A percentile compares a stretch with the other conserved stretches of the same genome.
Conservation (phyloP, 2,888 invertebrate species). For the Acleris holmiana region DNA sequence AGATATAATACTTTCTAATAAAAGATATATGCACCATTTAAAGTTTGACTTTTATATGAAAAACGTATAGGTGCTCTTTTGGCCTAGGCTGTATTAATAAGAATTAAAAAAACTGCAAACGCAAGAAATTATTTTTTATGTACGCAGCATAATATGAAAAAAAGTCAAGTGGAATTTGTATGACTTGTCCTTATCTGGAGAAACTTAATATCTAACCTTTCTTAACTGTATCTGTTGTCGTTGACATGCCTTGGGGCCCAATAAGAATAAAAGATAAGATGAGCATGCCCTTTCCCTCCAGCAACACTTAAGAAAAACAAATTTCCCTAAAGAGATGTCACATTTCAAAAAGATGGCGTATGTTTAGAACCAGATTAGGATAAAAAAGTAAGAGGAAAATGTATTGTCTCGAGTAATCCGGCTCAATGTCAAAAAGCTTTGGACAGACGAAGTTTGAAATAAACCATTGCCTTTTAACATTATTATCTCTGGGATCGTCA, state of each 20-base stretch:
- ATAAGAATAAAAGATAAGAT: slow-evolving; percentile 9
- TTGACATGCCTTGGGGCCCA: background rate
- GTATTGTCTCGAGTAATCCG: background rate
- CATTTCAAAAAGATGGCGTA: background rate
- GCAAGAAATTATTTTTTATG: too few relatives aligned
- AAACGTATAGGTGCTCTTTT: too few relatives aligned
- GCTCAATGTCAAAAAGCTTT: slow-evolving; percentile 8
- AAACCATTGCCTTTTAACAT: slow-evolving; percentile 3
- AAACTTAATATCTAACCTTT: background rate
- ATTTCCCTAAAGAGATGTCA: background rate
- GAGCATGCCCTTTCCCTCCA: background rate
- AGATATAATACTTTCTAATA: too few relatives aligned
- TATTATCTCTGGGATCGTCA: background rate
- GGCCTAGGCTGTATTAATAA: too few relatives aligned
- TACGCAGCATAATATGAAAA: too few relatives aligned
- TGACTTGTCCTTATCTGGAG: background rate
- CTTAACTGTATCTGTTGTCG: background rate
- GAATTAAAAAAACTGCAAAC: too few relatives aligned
- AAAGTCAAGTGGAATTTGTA: background rate
- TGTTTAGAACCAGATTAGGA: slow-evolving; percentile 4
- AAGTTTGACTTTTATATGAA: too few relatives aligned
- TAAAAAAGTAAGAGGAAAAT: background rate
- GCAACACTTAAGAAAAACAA: background rate
- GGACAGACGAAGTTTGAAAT: slow-evolving; percentile 6
- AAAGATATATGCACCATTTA: too few relatives aligned